These are phyloP conservation scores for Dugesia japonica DNA, from an alignment of 2,888 invertebrate genomes.

Conservation along the genomic window DNA sequence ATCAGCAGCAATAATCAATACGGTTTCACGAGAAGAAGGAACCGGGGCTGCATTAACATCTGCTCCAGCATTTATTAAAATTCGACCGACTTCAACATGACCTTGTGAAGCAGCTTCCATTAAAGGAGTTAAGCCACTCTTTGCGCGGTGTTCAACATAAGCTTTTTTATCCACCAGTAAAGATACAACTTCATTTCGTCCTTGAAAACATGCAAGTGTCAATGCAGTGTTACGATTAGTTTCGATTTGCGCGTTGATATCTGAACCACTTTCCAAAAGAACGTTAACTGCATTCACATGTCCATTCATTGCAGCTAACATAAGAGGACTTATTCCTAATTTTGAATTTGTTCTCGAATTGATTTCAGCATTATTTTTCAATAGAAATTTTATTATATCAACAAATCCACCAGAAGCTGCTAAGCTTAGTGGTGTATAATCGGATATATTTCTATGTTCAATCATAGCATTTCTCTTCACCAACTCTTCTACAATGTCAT, in stretches of 20 bases:
- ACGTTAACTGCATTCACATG: slow-evolving; percentile 81
- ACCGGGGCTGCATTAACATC: slow-evolving; percentile 97
- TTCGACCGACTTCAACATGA: slow-evolving; percentile 89
- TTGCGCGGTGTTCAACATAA: slow-evolving; percentile 94
- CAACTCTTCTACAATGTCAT: slow-evolving; percentile 72
- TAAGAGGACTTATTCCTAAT: slow-evolving; percentile 88
- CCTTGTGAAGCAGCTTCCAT: slow-evolving; percentile 99
- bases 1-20: slow-evolving; percentile 95
- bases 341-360: slow-evolving; percentile 80
- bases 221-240: slow-evolving; percentile 95
- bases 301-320: slow-evolving; percentile 98
- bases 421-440: slow-evolving; percentile 92
- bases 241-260: slow-evolving; percentile 91
- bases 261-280: slow-evolving; percentile 86
- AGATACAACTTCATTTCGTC: slow-evolving; percentile 90
- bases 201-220: slow-evolving; percentile 90
- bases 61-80: slow-evolving; percentile 81
- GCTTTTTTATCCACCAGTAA: slow-evolving; percentile 83
- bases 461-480: slow-evolving; percentile 78
- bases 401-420: slow-evolving; percentile 96
- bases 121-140: slow-evolving; percentile 89
- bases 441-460: slow-evolving; percentile 84
- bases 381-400: slow-evolving; percentile 80
- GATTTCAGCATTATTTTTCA: slow-evolving; percentile 87
- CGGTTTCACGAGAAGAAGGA: slow-evolving; percentile 88